Base-by-base conservation (phyloP, 1,140 invertebrate genomes). In the Orius insidiosus region DNA sequence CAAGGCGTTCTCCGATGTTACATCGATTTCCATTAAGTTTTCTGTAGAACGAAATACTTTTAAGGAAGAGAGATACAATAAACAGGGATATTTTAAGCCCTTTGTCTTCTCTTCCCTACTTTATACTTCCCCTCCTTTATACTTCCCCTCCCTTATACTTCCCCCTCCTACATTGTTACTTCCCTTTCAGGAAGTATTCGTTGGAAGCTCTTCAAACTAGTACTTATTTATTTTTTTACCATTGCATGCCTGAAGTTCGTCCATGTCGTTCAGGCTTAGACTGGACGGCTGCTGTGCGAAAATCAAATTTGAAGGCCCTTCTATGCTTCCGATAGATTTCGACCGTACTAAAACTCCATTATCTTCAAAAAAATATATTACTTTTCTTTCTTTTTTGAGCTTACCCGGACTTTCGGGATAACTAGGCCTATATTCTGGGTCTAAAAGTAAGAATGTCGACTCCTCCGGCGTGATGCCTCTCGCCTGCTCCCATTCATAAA, bases 401-500 rank as follows among this genome's bases (percentile, higher is more conserved):
- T 39, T 43, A 49, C 44, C 43, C 46, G 43, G 15, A 36, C 32
- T 34, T 30, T 24, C 19, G 6, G 42, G 15, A 47, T 59, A 56
- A 6, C 60, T 55, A 41, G 63, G 61, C 40, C 59, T 59, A 54
- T 70, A 68, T 7, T 68, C 69, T 0, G 73, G 70, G 55, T 75
- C 72, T 0, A 87, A 62, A 0, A 86, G 58, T 0, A 80, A 77
- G 49, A 85, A 83, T 0, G 83, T 86, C 0, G 82, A 86, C 0
- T 74, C 74, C 60, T 85, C 82, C 0, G 78, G 82, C 1, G 74
- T 75, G 41, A 85, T 85, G 2, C 82, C 82, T 39, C 75, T 65
- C 19, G 81, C 76, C 50, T 85, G 84, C 59, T 92, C 86, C 87
- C 86, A 90, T 59, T 90, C 85, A 59, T 86, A 85, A 0, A 90